Conservation (phyloP, 2,888 invertebrate genomes). For the Ochlodes sylvanus region DNA sequence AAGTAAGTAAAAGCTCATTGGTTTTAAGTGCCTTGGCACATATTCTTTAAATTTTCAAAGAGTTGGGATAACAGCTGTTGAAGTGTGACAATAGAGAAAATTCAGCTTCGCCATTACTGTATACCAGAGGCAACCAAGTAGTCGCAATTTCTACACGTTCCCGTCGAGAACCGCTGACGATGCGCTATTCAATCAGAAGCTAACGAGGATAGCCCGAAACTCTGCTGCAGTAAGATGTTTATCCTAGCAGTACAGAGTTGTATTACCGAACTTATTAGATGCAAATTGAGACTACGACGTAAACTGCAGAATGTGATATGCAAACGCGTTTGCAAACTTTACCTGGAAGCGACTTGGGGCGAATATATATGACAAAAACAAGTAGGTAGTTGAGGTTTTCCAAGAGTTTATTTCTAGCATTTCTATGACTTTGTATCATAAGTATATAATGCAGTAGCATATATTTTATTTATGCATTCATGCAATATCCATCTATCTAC, state of each 20-base stretch:
- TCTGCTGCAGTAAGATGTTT: conserved; percentile 27
- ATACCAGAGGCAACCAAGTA: background rate
- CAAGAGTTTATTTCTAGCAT: background rate
- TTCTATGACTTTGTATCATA: no score
- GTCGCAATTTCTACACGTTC: conserved; percentile 7
- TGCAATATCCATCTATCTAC: no score
- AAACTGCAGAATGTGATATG: conserved; percentile 26
- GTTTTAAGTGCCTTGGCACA: background rate
- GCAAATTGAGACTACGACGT: conserved; percentile 20
- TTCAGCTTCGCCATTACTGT: background rate
- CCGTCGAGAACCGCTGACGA: conserved; percentile 15
- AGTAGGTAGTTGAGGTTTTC: conserved; percentile 7
- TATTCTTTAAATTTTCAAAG: background rate
- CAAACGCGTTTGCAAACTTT: conserved; percentile 26
- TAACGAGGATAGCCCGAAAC: conserved; percentile 28
- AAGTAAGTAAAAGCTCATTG: no score
- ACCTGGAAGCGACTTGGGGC: conserved; percentile 26
- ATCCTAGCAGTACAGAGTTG: conserved; percentile 27
- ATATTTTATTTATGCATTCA: no score
- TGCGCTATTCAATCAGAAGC: conserved; percentile 26
- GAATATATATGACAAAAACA: background rate
- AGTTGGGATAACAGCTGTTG: background rate
- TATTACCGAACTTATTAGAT: conserved; percentile 24
- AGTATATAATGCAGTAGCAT: no score
- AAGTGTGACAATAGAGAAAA: conserved; percentile 1